Evolutionary conservation across 1,140 invertebrate species (phyloP), one percentile per base, ranked within the genome.

Genomic region (Lucilia sericata): DNA sequence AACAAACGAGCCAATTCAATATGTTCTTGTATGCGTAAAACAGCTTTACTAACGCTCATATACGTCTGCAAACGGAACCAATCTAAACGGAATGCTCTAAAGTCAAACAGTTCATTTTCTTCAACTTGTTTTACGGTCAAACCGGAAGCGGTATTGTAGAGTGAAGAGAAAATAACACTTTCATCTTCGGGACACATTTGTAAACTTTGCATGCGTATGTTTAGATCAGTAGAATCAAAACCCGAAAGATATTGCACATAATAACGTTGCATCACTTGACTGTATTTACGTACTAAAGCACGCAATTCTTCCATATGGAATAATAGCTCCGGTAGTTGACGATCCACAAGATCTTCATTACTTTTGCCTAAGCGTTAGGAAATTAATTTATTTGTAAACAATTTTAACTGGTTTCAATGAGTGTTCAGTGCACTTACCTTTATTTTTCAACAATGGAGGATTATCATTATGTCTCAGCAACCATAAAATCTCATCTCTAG

Each of bases 301-400:
- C 98, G 93, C 30, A 99, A 91, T 92, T 99, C 99, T 91, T 99
- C 98, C 94, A 99, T 99, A 87, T 99, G 98, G 91, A 99, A 99
- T 1, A 99, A 92, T 34, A 99, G 92, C 92, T 99, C 99, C 9
- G 99, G 98, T 34, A 99, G 92, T 91, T 99, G 98, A 81, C 98
- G 92, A 90, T 98, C 97, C 4, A 98, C 96, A 42, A 98, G 92
- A 92, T 98, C 97, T 92, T 98, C 97, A 34, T 95, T 94, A 34
- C 95, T 94, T 91, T 97, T 96, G 25, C 89, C 88, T 89, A n/a
- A 30, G 10, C 51, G 51, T n/a, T 12, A 17, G 12, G 0, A 49
- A 49, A 81, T 12, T 12, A 5, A 19, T 47, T 5, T 13, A 80
- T 10, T 12, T 82, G 8, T 8, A 36, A 36, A 36, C 36, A 36